A percentile compares a stretch with the other conserved stretches of the same genome.
Evolutionary conservation across 2,888 invertebrate genomes (phyloP).

Genomic region (Chloroclystis v-ata): DNA sequence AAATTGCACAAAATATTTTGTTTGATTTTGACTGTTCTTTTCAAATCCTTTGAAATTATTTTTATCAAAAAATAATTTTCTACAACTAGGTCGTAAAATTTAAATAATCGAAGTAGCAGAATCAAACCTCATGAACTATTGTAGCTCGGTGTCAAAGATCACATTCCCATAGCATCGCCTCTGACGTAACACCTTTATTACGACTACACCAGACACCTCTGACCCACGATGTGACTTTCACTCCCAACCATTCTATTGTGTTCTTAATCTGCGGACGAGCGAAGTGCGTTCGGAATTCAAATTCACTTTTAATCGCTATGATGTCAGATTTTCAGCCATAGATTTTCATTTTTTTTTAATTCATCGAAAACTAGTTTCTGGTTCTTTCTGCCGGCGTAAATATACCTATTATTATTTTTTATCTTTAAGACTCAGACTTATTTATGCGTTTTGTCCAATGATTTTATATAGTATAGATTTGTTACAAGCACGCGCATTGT

Average conservation of each 20-base stretch:
- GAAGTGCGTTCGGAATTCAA: background rate
- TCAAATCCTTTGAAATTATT: too few relatives aligned
- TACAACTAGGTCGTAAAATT: too few relatives aligned
- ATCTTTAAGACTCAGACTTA: too few relatives aligned
- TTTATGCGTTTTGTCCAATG: too few relatives aligned
- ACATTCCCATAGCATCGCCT: slow-evolving; percentile 30
- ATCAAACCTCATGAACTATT: background rate
- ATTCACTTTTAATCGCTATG: background rate
- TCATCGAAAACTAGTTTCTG: too few relatives aligned
- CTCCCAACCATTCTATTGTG: slow-evolving; percentile 28
- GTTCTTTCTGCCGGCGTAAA: too few relatives aligned
- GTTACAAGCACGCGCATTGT: too few relatives aligned
- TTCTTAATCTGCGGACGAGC: slow-evolving; percentile 18
- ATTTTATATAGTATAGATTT: too few relatives aligned
- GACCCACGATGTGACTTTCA: slow-evolving; percentile 29
- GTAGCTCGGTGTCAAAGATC: slow-evolving; percentile 27
- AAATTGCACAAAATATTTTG: too few relatives aligned
- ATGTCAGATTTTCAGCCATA: too few relatives aligned
- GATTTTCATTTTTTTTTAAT: background rate
- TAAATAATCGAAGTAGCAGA: background rate
- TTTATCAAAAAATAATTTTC: too few relatives aligned
- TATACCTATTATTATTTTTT: background rate
- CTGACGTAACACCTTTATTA: slow-evolving; percentile 41
- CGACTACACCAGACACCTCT: slow-evolving; percentile 26
- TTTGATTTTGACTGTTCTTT: too few relatives aligned